Evolutionary conservation across 1,140 invertebrate species (phyloP).

Genomic region (Akabosia matsudoensis): DNA sequence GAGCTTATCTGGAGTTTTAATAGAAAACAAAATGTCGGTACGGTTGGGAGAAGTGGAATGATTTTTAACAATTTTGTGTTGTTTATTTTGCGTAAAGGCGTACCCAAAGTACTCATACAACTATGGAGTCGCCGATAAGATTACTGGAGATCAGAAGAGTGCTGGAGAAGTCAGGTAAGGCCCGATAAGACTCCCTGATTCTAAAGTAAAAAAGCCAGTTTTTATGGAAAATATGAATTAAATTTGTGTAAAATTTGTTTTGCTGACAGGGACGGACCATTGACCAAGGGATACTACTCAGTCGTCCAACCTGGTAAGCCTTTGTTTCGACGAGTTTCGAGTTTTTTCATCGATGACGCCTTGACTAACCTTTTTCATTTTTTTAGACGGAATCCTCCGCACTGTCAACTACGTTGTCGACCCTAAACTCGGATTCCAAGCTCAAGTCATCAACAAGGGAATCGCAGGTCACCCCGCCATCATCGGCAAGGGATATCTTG

Average conservation of each 20-base stretch:
- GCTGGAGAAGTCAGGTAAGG: conserved; percentile 23
- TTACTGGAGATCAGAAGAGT: conserved; percentile 34
- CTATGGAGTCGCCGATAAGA: conserved; percentile 49
- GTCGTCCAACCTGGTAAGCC: too few relatives aligned
- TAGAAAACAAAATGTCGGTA: not conserved
- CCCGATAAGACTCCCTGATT: not conserved
- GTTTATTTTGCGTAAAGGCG: conserved; percentile 17
- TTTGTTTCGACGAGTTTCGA: not conserved
- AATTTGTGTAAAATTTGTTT: not conserved
- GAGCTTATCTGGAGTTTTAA: not conserved
- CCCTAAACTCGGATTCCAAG: conserved; percentile 39
- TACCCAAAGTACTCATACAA: conserved; percentile 51
- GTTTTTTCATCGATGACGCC: not conserved
- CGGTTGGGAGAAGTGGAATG: not conserved
- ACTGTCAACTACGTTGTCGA: conserved; percentile 46
- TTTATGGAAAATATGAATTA: not conserved
- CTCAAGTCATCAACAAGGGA: conserved; percentile 31
- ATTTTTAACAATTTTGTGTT: not conserved
- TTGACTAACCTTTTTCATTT: conserved; percentile 51
- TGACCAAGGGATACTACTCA: too few relatives aligned
- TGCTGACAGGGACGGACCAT: not conserved
- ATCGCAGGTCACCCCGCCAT: conserved; percentile 15
- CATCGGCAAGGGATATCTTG: not conserved
- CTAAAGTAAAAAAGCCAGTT: not conserved
- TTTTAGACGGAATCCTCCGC: conserved; percentile 44